Evolutionary conservation across 2,888 invertebrate species (phyloP), one percentile per base, ranked within the genome.

Genomic region (Epirrita christyi): DNA sequence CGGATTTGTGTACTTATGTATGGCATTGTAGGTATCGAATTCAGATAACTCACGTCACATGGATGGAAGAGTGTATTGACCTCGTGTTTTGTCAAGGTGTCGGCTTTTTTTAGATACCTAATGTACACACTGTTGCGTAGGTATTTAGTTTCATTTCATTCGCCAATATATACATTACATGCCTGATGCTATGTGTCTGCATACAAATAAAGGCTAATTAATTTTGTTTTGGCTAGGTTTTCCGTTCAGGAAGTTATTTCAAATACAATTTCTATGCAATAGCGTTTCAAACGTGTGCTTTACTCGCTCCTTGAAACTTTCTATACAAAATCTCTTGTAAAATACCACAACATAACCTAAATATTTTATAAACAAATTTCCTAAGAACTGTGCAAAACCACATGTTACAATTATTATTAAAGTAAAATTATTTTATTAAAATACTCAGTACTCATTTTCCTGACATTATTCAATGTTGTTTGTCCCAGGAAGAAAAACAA

Each of bases 71-170:
- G 92, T 91, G 91, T 92, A 92, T 89, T 92, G 91, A 91, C 91
- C 92, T 92, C 91, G 89, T 91, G 90, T 91, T 90, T 91, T 91
- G 91, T 91, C 91, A 92, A 92, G 91, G 91, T 91, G 90, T 91
- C 91, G 84, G 89, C 88, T 88, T 91, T 91, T 88, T 91, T 90
- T 90, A 90, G 88, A 89, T 88, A 82, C n/a, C n/a, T n/a, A n/a
- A n/a, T 81, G 81, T 88, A 86, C 83, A 88, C 84, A 86, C 84
- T 83, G 81, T 83, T 83, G 86, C 85, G 83, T 85, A 88, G 83
- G 21, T 21, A 21, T 82, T 82, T 51, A 55, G n/a, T 11, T 81
- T 80, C 78, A 81, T 11, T 81, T 80, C 78, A 81, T 77, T 83
- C 76, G 76, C 78, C 77, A 73, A 78, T 77, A 55, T 54, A 55